phyloP scores from a whole-genome alignment of 1,140 invertebrate species.

The Papilio dardanus region DNA sequence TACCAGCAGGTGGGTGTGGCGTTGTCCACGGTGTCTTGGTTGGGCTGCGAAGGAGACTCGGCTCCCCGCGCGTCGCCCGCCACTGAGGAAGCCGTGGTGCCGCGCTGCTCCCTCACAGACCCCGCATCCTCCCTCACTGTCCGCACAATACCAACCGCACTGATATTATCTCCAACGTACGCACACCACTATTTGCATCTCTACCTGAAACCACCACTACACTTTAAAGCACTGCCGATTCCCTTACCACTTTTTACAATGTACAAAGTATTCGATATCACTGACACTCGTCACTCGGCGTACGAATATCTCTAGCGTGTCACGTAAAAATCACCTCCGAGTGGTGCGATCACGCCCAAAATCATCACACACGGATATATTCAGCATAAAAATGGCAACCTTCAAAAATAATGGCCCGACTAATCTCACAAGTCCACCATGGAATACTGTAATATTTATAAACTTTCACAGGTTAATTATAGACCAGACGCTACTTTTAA shows the following conservation, averaged over 20 bases:
- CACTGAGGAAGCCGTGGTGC: conserved; percentile 80
- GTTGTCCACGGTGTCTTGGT: conserved; percentile 79
- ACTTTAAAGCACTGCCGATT: conserved; percentile 40
- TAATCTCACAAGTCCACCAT: conserved; percentile 67
- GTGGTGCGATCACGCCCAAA: conserved; percentile 66
- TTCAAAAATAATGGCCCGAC: conserved; percentile 68
- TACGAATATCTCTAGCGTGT: conserved; percentile 36
- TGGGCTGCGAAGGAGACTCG: conserved; percentile 80
- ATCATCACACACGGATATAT: conserved; percentile 68
- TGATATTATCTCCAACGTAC: conserved; percentile 72
- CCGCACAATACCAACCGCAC: conserved; percentile 53
- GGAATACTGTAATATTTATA: conserved; percentile 81
- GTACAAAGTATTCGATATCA: conserved; percentile 43
- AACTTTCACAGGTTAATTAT: conserved; percentile 81
- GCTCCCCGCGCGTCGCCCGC: conserved; percentile 78
- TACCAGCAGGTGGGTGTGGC: conserved; percentile 79
- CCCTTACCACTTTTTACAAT: conserved; percentile 46
- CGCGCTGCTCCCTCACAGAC: conserved; percentile 66
- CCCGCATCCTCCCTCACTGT: conserved; percentile 73
- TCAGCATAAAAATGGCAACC: conserved; percentile 81
- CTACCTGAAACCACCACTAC: conserved; percentile 75
- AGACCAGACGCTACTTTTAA: conserved; percentile 82
- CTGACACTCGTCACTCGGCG: conserved; percentile 44
- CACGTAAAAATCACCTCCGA: conserved; percentile 41
- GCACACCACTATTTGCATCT: conserved; percentile 73